phyloP scores from a whole-genome alignment of 1,140 invertebrate species.

The Cotesia vestalis region DNA sequence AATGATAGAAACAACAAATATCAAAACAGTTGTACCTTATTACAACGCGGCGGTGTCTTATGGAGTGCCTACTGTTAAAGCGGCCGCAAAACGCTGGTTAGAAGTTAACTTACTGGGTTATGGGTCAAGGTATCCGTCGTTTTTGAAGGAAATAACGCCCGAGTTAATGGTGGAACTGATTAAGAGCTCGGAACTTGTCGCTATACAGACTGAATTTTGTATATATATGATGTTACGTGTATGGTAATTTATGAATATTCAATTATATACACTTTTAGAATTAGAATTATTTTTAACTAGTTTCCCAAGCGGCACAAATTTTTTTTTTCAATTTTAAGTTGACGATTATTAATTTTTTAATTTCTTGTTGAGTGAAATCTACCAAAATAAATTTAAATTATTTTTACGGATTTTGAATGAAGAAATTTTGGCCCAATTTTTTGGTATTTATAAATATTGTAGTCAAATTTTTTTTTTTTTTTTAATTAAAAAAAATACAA shows the following conservation, averaged over 20 bases:
- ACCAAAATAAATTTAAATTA: no score
- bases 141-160: conserved; percentile 70
- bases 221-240: conserved; percentile 78
- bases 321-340: no score
- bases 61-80: conserved; percentile 72
- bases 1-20: conserved; percentile 81
- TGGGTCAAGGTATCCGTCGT: conserved; percentile 67
- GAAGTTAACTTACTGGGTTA: conserved; percentile 74
- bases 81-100: conserved; percentile 75
- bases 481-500: no score
- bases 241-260: conserved; percentile 64
- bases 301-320: no score
- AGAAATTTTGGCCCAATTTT: no score
- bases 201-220: conserved; percentile 85
- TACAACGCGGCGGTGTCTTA: conserved; percentile 76
- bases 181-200: conserved; percentile 73
- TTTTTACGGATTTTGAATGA: no score
- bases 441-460: no score
- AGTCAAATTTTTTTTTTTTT: no score
- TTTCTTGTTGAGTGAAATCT: no score
- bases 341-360: no score
- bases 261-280: background rate
- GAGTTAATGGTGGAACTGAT: conserved; percentile 76
- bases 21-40: conserved; percentile 75
- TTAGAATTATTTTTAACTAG: no score